phyloP scores from a whole-genome alignment of 2,888 invertebrate species.

The Neoitamus cyanurus region DNA sequence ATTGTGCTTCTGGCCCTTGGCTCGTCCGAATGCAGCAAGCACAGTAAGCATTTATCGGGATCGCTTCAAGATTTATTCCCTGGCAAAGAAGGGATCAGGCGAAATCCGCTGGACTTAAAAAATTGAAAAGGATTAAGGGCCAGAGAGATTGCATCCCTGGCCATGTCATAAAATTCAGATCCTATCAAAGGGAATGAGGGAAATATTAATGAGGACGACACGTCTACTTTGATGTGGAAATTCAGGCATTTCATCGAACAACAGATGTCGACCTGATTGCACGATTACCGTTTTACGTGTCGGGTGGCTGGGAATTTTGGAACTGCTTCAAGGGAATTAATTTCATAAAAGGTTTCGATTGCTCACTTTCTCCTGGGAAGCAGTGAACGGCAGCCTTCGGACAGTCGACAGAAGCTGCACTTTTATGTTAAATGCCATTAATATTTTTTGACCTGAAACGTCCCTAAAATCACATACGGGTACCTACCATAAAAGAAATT shows the following conservation, averaged over 20 bases:
- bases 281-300: neutral
- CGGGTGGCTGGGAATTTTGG: neutral
- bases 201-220: neutral
- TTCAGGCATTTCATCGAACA: neutral
- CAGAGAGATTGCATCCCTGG: neutral
- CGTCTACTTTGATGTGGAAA: neutral
- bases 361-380: too few relatives aligned
- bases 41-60: neutral
- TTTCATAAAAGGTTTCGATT: neutral
- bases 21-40: neutral
- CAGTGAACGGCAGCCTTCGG: too few relatives aligned
- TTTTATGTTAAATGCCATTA: too few relatives aligned
- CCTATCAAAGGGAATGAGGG: neutral
- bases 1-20: neutral
- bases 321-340: neutral
- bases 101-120: neutral
- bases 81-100: neutral
- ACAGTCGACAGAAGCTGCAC: too few relatives aligned
- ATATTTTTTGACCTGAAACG: too few relatives aligned
- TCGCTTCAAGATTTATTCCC: neutral
- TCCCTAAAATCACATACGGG: too few relatives aligned
- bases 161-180: neutral
- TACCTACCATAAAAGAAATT: too few relatives aligned
- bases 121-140: neutral
- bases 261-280: neutral